phyloP scores from a whole-genome alignment of 2,888 invertebrate species.

The Hemicrepidius hirtus region DNA sequence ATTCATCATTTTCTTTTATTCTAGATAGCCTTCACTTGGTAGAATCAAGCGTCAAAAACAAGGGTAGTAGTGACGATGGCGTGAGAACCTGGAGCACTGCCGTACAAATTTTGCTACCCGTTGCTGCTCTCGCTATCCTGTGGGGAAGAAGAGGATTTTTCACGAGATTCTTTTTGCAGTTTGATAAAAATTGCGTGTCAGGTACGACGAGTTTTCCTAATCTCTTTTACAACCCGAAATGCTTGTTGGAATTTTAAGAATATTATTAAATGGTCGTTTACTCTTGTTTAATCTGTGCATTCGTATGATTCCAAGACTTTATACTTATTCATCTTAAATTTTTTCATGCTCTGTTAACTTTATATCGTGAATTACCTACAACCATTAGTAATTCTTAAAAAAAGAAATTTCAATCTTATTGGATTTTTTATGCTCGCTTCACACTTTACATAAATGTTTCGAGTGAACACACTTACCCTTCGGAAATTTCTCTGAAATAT shows the following conservation, averaged over 20 bases:
- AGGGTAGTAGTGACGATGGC: slow-evolving; percentile 26
- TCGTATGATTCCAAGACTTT: neutral
- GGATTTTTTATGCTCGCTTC: no score
- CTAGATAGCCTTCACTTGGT: slow-evolving; percentile 39
- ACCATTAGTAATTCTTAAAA: no score
- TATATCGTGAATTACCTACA: no score
- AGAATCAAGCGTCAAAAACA: slow-evolving; percentile 29
- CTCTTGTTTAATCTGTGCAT: no score
- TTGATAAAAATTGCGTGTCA: slow-evolving; percentile 75
- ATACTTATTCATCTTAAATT: neutral
- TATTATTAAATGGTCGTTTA: no score
- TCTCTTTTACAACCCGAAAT: neutral
- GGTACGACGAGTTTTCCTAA: slow-evolving; percentile 68
- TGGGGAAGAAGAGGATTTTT: slow-evolving; percentile 76
- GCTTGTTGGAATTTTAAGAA: neutral
- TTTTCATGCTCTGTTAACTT: no score
- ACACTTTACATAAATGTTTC: no score
- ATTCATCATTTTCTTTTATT: slow-evolving; percentile 38
- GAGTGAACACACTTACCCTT: no score
- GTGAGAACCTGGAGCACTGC: slow-evolving; percentile 60
- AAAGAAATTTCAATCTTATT: no score
- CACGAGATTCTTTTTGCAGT: slow-evolving; percentile 73
- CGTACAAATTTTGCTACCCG: slow-evolving; percentile 75
- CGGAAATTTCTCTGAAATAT: no score
- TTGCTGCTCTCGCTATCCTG: slow-evolving; percentile 75